Evolutionary conservation across 2,113 vertebrate species (phyloP).

Genomic region (western clawed frog (Xenopus tropicalis)): DNA sequence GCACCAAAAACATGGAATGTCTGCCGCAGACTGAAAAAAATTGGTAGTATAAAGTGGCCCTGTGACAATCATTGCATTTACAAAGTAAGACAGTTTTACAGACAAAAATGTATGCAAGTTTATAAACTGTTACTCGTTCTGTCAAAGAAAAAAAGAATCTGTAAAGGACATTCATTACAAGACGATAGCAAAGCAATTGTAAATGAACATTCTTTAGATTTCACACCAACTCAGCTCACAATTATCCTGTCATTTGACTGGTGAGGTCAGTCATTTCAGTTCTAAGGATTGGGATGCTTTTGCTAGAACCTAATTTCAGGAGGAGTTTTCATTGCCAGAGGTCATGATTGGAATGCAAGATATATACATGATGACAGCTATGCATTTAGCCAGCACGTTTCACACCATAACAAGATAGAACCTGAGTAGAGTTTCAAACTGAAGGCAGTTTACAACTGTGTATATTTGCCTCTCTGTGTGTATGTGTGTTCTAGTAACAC

Average conservation of each 20-base stretch:
- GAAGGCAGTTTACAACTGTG: conserved; percentile 18
- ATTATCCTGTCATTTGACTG: conserved; percentile 61
- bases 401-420: conserved; percentile 37
- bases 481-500: conserved; percentile 14
- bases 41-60: too few species aligned
- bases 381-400: conserved; percentile 54
- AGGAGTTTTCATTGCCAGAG: conserved; percentile 57
- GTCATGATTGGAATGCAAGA: conserved; percentile 59
- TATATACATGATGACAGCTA: conserved; percentile 52
- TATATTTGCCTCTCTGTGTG: conserved; percentile 13
- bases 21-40: too few species aligned
- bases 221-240: conserved; percentile 54
- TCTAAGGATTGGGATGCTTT: conserved; percentile 50
- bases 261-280: conserved; percentile 58
- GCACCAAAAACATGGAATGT: too few species aligned
- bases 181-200: conserved; percentile 47
- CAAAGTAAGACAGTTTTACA: too few species aligned
- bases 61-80: too few species aligned
- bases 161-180: conserved; percentile 15
- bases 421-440: conserved; percentile 26
- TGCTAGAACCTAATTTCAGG: conserved; percentile 56
- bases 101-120: too few species aligned
- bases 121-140: too few species aligned
- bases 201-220: conserved; percentile 58
- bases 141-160: neutral